Conservation (phyloP, 2,888 invertebrate genomes). For the Allophyes oxyacanthae region DNA sequence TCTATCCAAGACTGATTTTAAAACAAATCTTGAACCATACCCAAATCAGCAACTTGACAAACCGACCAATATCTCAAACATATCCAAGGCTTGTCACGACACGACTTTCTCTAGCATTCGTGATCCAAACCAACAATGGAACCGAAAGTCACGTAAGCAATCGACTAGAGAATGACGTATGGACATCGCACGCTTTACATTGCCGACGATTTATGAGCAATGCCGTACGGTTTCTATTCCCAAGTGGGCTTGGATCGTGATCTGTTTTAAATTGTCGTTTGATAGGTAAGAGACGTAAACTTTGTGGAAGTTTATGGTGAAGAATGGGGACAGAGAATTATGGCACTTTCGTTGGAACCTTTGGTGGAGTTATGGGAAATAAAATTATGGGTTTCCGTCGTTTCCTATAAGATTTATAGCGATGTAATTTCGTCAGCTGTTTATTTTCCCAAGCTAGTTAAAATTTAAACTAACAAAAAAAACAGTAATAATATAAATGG, state of each 20-base stretch:
- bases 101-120: slow-evolving; percentile 48
- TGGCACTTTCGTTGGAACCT: slow-evolving; percentile 38
- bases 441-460: slow-evolving; percentile 1
- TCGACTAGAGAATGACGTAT: slow-evolving; percentile 42
- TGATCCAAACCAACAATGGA: slow-evolving; percentile 51
- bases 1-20: slow-evolving; percentile 2
- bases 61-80: slow-evolving; percentile 41
- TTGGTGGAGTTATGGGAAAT: slow-evolving; percentile 23
- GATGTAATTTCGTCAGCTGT: slow-evolving; percentile 17
- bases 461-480: not conserved
- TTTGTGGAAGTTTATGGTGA: slow-evolving; percentile 42
- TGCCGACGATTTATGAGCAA: slow-evolving; percentile 46
- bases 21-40: slow-evolving; percentile 5
- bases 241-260: slow-evolving; percentile 46
- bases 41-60: slow-evolving; percentile 13
- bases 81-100: slow-evolving; percentile 33
- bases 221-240: slow-evolving; percentile 33
- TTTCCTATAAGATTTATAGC: slow-evolving; percentile 1
- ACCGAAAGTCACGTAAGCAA: slow-evolving; percentile 47
- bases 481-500: not conserved
- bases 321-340: slow-evolving; percentile 42
- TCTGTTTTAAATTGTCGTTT: slow-evolving; percentile 55
- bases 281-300: slow-evolving; percentile 38
- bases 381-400: slow-evolving; percentile 15
- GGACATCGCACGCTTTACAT: slow-evolving; percentile 35